Conservation (phyloP, 2,113 vertebrate species). For the Alethe castanea region DNA sequence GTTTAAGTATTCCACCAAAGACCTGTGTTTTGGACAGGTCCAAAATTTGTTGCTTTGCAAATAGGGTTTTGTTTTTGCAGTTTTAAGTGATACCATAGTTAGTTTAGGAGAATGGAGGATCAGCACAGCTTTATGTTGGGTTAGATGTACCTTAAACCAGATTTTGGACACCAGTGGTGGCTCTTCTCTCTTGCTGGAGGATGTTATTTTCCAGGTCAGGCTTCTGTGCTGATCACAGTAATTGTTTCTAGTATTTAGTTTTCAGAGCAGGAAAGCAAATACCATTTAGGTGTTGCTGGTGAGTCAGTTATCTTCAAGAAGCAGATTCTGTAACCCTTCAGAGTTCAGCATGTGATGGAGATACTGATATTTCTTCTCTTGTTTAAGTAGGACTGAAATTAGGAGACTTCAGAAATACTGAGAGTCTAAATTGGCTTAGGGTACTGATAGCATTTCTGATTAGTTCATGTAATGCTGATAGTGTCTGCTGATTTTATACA, state of each 20-base stretch:
- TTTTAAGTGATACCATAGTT: not conserved
- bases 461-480: not conserved
- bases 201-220: not conserved
- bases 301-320: not conserved
- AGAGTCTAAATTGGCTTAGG: not conserved
- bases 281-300: not conserved
- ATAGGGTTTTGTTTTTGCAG: rapidly evolving
- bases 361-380: not conserved
- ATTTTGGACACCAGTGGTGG: not conserved
- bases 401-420: not conserved
- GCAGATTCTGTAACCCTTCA: not conserved
- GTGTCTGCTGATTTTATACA: not conserved
- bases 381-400: not conserved
- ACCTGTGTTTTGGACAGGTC: not conserved
- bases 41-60: not conserved
- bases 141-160: not conserved
- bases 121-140: not conserved
- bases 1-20: not conserved
- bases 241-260: not conserved
- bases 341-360: not conserved
- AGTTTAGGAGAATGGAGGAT: not conserved
- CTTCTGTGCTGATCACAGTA: not conserved
- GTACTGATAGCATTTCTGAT: not conserved
- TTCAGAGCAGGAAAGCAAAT: not conserved
- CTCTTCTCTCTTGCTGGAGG: not conserved